A percentile compares a stretch with the other conserved stretches of the same genome.
phyloP scores from a whole-genome alignment of 2,888 invertebrate genomes.

The Zhengitettix transpicula region DNA sequence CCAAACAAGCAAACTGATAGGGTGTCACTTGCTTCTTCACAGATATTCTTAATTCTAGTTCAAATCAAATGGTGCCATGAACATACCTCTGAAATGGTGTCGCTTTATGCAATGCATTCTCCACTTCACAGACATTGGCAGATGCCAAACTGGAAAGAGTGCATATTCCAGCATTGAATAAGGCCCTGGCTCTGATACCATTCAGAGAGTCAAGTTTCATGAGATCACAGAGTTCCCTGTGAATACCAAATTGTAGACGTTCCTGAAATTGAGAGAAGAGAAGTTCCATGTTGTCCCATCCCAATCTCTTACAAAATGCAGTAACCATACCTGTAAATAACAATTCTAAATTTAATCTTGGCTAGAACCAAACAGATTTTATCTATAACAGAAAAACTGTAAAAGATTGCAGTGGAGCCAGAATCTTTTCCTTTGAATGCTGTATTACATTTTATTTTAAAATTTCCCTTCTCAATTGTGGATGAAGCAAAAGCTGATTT shows the following conservation, averaged over 20 bases:
- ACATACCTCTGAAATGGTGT: conserved; percentile 63
- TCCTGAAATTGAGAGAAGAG: conserved; percentile 86
- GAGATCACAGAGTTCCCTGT: conserved; percentile 79
- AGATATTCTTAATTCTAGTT: background rate
- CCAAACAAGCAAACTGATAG: too few relatives aligned
- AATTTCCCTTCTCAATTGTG: too few relatives aligned
- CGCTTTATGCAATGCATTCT: conserved; percentile 58
- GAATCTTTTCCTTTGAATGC: too few relatives aligned
- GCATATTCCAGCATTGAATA: conserved; percentile 68
- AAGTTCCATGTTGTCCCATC: conserved; percentile 82
- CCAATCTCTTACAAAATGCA: conserved; percentile 81
- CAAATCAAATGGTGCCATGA: background rate
- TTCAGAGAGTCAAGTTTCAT: conserved; percentile 71
- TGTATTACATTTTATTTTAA: too few relatives aligned
- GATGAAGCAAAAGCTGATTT: too few relatives aligned
- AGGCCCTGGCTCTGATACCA: conserved; percentile 64
- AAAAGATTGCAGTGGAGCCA: too few relatives aligned
- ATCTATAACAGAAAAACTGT: too few relatives aligned
- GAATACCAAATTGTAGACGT: conserved; percentile 85
- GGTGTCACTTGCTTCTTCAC: background rate
- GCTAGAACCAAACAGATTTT: too few relatives aligned
- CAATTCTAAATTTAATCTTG: background rate
- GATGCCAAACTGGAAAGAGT: conserved; percentile 63
- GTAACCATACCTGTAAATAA: conserved; percentile 72
- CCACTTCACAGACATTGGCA: conserved; percentile 49